Conservation (phyloP, 2,113 vertebrate species). For the Haplotaxodon microlepis region DNA sequence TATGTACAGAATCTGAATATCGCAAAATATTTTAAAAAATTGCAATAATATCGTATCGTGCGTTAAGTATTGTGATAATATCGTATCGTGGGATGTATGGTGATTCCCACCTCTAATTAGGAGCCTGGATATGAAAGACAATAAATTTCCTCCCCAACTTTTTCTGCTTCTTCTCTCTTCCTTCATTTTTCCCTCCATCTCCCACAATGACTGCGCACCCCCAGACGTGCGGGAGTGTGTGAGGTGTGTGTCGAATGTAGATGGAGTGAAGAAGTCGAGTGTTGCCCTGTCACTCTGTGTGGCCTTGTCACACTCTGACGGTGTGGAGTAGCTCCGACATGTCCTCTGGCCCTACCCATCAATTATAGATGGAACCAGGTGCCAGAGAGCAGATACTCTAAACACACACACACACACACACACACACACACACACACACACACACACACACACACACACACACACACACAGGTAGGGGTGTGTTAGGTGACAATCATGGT, state of each 20-base stretch:
- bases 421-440: neutral
- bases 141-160: neutral
- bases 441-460: neutral
- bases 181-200: neutral
- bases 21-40: no score
- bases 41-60: no score
- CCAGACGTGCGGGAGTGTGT: neutral
- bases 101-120: no score
- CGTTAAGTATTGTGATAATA: no score
- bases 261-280: neutral
- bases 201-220: neutral
- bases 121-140: neutral
- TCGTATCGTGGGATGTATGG: no score
- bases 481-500: neutral
- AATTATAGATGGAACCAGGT: conserved; percentile 54
- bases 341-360: conserved; percentile 51
- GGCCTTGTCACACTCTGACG: conserved; percentile 46
- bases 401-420: conserved; percentile 17
- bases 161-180: neutral
- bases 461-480: neutral
- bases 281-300: conserved; percentile 31
- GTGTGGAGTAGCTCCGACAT: conserved; percentile 28
- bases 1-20: no score
- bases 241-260: conserved; percentile 30
- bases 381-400: neutral